Base-by-base conservation (phyloP, 2,113 vertebrate species). In the Callopanchax toddi region DNA sequence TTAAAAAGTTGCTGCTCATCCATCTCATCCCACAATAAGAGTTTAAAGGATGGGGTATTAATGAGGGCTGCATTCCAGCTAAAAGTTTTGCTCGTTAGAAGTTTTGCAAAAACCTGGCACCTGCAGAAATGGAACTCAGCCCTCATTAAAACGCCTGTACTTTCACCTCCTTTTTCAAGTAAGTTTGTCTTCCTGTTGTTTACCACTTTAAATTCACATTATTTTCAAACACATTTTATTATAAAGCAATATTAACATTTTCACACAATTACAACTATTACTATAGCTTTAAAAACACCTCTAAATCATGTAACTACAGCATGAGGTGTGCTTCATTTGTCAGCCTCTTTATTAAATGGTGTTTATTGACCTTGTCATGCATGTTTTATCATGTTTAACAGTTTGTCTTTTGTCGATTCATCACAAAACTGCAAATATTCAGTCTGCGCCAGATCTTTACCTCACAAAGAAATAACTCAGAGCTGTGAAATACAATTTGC, bases 381-480 rank as follows among this genome's bases (percentile, higher is more conserved):
- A 83, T 83, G 81, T 58, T 44, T 26, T 68, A 29, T 17, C 17
- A 23, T 77, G 21, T 60, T 37, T 50, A 61, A 52, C 32, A 44
- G n/a, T 12, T 17, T 74, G 36, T 40, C 5, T 32, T 46, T 23
- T n/a, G 39, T n/a, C 55, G 25, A 78, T 22, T 56, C 74, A 68
- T 71, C 44, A 46, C 60, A 76, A 81, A 16, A 54, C 29, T 81
- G 79, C 84, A 89, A 88, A 87, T 89, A 87, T 88, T 81, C 53
- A 15, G 15, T 59, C 62, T 45, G 20, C 65, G 50, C 63, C 74
- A 71, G 67, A 78, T 52, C 79, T 84, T 62, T 67, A 68, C 32
- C 22, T 44, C 37, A n/a, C 2, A 17, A 7, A 43, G 25, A n/a
- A 11, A 12, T 2, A 9, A 12, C 36, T 11, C 29, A 32, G 29